These are phyloP conservation scores for Pheosia gnoma DNA, from an alignment of 2,888 invertebrate species.

Conservation along the genomic window DNA sequence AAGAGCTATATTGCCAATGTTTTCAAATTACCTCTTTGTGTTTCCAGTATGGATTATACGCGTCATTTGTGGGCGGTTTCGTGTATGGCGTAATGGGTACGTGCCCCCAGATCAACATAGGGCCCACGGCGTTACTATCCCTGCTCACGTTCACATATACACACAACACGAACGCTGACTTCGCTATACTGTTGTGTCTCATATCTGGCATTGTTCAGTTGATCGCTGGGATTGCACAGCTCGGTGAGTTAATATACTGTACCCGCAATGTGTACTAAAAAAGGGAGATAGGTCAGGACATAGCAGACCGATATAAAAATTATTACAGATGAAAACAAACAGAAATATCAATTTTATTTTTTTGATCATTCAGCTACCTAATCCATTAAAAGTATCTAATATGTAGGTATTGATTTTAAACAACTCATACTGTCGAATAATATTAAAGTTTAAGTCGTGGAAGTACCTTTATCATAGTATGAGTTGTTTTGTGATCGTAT, in stretches of 20 bases:
- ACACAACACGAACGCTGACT: slow-evolving; percentile 82
- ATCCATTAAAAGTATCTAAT: too few relatives aligned
- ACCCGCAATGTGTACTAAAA: not conserved
- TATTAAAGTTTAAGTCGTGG: too few relatives aligned
- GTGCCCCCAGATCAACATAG: slow-evolving; percentile 85
- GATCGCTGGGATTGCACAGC: slow-evolving; percentile 85
- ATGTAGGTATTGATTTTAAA: too few relatives aligned
- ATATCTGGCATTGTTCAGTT: slow-evolving; percentile 86
- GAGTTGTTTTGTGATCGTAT: too few relatives aligned
- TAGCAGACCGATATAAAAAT: too few relatives aligned
- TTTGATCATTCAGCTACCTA: too few relatives aligned
- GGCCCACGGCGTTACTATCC: slow-evolving; percentile 90
- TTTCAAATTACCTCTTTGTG: slow-evolving; percentile 9
- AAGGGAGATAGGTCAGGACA: too few relatives aligned
- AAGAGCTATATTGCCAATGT: too few relatives aligned
- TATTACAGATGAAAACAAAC: too few relatives aligned
- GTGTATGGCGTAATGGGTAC: slow-evolving; percentile 92
- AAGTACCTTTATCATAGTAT: too few relatives aligned
- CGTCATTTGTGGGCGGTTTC: slow-evolving; percentile 90
- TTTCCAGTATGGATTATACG: slow-evolving; percentile 92
- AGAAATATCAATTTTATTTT: too few relatives aligned
- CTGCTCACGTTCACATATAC: slow-evolving; percentile 88
- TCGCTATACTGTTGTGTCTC: slow-evolving; percentile 87
- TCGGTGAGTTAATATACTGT: slow-evolving; percentile 76
- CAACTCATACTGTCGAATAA: too few relatives aligned